Conservation (phyloP, 2,888 invertebrate genomes). For the Omphaloscelis lunosa region DNA sequence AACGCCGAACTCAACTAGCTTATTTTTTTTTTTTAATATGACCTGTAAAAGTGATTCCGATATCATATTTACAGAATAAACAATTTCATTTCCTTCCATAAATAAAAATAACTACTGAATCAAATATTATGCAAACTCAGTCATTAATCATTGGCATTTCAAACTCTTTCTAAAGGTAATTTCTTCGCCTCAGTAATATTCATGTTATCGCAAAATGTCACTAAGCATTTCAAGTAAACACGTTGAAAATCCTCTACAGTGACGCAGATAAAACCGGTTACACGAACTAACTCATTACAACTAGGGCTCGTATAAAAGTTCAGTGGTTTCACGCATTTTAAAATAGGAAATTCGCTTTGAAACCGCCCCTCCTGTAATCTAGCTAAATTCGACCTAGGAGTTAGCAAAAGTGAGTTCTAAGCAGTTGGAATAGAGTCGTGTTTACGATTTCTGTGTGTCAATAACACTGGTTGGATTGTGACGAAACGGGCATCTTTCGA, state of each 20-base stretch:
- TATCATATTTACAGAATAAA: too few relatives aligned
- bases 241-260: not conserved
- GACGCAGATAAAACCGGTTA: slow-evolving; percentile 32
- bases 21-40: too few relatives aligned
- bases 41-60: too few relatives aligned
- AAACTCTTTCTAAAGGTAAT: slow-evolving; percentile 19
- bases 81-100: too few relatives aligned
- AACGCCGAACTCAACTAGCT: too few relatives aligned
- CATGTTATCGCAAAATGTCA: slow-evolving; percentile 35
- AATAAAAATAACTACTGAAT: not conserved
- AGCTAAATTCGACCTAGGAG: slow-evolving; percentile 58
- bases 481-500: slow-evolving; percentile 79
- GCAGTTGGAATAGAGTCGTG: slow-evolving; percentile 23
- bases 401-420: slow-evolving; percentile 55
- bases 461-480: slow-evolving; percentile 65
- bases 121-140: not conserved
- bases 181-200: slow-evolving; percentile 5
- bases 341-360: slow-evolving; percentile 63
- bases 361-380: slow-evolving; percentile 44
- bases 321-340: slow-evolving; percentile 70
- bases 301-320: slow-evolving; percentile 61
- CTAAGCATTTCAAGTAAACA: slow-evolving; percentile 22
- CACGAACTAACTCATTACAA: slow-evolving; percentile 61
- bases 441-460: slow-evolving; percentile 51
- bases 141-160: slow-evolving; percentile 4